A percentile compares a stretch with the other conserved stretches of the same genome.
These are phyloP conservation scores for Oopsacas minuta DNA, from an alignment of 37 sponge, comb jelly and placozoan genomes.

Conservation along the genomic window DNA sequence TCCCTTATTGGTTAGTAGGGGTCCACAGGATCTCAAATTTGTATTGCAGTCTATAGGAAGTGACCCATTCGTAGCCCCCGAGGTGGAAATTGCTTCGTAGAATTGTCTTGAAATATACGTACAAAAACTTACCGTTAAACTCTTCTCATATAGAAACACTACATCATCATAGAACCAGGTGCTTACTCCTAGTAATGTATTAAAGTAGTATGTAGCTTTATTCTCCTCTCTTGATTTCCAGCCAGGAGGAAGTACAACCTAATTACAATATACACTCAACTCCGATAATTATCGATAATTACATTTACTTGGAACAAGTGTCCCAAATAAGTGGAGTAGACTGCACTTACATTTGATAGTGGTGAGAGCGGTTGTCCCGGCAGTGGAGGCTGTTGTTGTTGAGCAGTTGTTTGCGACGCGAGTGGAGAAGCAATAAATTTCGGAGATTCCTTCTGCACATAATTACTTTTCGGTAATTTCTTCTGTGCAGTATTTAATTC, in stretches of 20 bases:
- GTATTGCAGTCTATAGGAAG: too few species aligned
- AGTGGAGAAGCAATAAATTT: background rate
- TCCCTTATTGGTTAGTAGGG: too few species aligned
- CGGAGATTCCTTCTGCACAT: background rate
- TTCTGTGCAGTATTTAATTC: background rate
- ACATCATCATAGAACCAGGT: slow-evolving; percentile 17
- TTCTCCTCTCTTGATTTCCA: slow-evolving; percentile 14
- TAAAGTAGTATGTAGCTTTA: background rate
- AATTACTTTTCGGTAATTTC: background rate
- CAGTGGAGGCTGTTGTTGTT: background rate
- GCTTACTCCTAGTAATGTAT: slow-evolving; percentile 6
- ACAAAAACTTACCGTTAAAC: background rate
- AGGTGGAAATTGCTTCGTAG: too few species aligned
- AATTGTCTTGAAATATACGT: too few species aligned
- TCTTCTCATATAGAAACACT: slow-evolving; percentile 2
- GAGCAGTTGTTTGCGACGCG: background rate
- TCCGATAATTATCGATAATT: too few species aligned
- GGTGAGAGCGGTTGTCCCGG: background rate
- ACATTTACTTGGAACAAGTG: too few species aligned
- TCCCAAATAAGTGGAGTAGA: too few species aligned
- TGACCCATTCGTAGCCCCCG: too few species aligned
- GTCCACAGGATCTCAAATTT: too few species aligned
- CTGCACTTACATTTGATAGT: too few species aligned
- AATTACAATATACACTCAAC: too few species aligned
- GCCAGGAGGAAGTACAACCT: background rate